Evolutionary conservation across 2,888 invertebrate species (phyloP).

Genomic region (Hyalella azteca): DNA sequence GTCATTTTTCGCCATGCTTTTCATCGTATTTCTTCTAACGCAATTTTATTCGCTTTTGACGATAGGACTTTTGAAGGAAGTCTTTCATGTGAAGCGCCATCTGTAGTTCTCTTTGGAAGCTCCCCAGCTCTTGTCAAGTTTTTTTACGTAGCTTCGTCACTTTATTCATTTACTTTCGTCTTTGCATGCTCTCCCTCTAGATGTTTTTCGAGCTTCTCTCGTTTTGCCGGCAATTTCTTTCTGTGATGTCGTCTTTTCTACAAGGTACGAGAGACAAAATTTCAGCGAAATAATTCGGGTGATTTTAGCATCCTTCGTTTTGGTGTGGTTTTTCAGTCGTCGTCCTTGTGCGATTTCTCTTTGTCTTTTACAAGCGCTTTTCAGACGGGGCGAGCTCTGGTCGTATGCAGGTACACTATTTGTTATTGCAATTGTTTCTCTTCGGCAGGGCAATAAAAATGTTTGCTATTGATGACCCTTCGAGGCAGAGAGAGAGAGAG

Average conservation of each 20-base stretch:
- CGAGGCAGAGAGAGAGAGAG: not conserved
- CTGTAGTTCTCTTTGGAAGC: conserved; percentile 19
- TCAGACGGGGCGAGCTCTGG: conserved; percentile 1
- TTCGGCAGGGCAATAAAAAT: not conserved
- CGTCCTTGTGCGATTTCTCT: conserved; percentile 33
- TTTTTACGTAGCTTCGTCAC: not conserved
- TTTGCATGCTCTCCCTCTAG: conserved; percentile 4
- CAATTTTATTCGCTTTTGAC: not conserved
- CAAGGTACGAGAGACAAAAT: conserved; percentile 4
- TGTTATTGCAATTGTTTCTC: conserved; percentile 32
- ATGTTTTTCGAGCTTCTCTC: conserved; percentile 25
- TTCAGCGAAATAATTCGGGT: conserved; percentile 32
- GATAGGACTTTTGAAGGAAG: conserved; percentile 25
- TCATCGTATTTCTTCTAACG: conserved; percentile 14
- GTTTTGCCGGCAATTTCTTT: conserved; percentile 28
- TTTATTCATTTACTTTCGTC: conserved; percentile 27
- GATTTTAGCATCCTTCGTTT: conserved; percentile 29
- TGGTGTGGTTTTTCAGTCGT: not conserved
- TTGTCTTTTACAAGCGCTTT: not conserved
- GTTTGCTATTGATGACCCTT: not conserved
- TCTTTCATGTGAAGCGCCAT: conserved; percentile 33
- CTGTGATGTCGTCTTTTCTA: not conserved
- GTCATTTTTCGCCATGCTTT: conserved; percentile 27
- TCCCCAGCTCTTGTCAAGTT: conserved; percentile 30
- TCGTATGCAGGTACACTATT: conserved; percentile 22